Conservation (phyloP, 1,140 invertebrate species). For the Drusus annulatus region DNA sequence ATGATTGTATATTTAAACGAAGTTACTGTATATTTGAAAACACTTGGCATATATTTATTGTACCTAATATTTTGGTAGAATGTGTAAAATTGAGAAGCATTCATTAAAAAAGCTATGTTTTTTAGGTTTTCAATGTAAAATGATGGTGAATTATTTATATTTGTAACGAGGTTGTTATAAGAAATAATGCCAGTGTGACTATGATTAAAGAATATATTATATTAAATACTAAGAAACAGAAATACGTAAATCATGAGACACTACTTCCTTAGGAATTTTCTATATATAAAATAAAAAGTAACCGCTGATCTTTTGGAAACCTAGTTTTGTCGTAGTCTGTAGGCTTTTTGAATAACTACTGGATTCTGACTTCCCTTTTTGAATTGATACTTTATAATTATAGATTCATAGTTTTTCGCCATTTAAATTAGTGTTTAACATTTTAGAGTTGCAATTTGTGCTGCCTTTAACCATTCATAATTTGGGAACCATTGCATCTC, state of each 20-base stretch:
- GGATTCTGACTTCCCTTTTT: slow-evolving; percentile 8
- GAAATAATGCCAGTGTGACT: slow-evolving; percentile 26
- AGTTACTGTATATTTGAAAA: slow-evolving; percentile 12
- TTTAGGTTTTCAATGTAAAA: neutral
- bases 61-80: neutral
- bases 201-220: slow-evolving; percentile 22
- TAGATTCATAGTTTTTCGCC: neutral
- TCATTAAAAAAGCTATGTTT: neutral
- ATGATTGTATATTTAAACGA: slow-evolving; percentile 5
- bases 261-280: slow-evolving; percentile 36
- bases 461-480: neutral
- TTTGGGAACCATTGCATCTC: neutral
- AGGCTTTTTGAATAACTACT: slow-evolving; percentile 13
- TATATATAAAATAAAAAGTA: slow-evolving; percentile 33
- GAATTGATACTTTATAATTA: slow-evolving; percentile 6
- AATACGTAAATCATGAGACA: slow-evolving; percentile 49
- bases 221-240: slow-evolving; percentile 41
- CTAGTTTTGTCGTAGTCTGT: slow-evolving; percentile 19
- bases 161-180: slow-evolving; percentile 25
- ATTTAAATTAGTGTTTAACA: slow-evolving; percentile 20
- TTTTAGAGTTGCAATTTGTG: slow-evolving; percentile 6
- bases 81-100: neutral
- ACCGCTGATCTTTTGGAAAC: slow-evolving; percentile 19
- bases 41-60: neutral
- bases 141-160: slow-evolving; percentile 7